Evolutionary conservation across 2,888 invertebrate genomes (phyloP).

Genomic region (Uloborus plumipes): DNA sequence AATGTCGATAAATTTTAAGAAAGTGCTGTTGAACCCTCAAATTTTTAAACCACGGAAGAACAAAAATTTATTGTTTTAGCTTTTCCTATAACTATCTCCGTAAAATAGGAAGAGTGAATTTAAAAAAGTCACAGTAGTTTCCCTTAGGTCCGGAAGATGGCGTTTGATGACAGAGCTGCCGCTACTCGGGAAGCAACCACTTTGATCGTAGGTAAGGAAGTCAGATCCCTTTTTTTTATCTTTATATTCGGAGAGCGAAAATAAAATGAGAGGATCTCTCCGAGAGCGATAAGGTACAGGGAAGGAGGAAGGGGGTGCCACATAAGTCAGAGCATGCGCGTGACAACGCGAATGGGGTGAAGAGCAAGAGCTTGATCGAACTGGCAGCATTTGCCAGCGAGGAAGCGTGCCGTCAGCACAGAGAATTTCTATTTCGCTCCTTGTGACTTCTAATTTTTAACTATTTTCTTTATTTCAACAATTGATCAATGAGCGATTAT

Average conservation of each 20-base stretch:
- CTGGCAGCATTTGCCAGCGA: neutral
- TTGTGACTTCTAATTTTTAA: no score
- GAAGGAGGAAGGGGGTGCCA: conserved; percentile 24
- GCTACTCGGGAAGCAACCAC: conserved; percentile 46
- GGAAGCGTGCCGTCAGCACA: no score
- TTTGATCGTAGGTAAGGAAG: conserved; percentile 36
- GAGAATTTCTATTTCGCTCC: no score
- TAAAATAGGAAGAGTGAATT: no score
- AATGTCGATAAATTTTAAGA: no score
- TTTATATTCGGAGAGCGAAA: conserved; percentile 22
- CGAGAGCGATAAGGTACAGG: conserved; percentile 1
- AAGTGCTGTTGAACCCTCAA: no score
- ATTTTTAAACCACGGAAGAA: no score
- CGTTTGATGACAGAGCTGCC: conserved; percentile 13
- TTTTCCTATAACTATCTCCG: no score
- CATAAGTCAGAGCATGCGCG: conserved; percentile 50
- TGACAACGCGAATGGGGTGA: conserved; percentile 7
- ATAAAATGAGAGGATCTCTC: conserved; percentile 24
- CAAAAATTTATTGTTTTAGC: no score
- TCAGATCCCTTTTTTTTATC: conserved; percentile 18
- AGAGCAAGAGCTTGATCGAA: neutral
- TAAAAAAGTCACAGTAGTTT: neutral
- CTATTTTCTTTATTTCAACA: no score
- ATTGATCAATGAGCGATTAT: no score
- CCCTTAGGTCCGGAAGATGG: conserved; percentile 28